Evolutionary conservation across 1,140 invertebrate species (phyloP).

Genomic region (Anagrus nilaparvatae): DNA sequence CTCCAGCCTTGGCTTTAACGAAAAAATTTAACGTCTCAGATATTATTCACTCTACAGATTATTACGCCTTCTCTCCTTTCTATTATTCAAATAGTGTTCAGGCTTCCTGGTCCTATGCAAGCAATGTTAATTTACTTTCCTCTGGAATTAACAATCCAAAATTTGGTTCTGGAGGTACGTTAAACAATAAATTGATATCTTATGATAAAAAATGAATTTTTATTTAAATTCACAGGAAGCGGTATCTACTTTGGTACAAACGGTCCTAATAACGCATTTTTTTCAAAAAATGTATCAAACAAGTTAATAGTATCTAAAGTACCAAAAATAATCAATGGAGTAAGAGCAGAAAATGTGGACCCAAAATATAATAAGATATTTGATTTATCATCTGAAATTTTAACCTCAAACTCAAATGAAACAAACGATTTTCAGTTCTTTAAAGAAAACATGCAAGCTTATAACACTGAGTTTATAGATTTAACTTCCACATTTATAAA

Average conservation of each 20-base stretch:
- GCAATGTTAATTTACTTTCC: slow-evolving; percentile 47
- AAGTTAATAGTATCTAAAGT: slow-evolving; percentile 26
- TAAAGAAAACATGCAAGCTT: slow-evolving; percentile 18
- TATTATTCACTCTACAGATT: slow-evolving; percentile 59
- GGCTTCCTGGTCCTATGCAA: slow-evolving; percentile 41
- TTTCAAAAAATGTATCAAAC: slow-evolving; percentile 10
- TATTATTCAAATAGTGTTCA: slow-evolving; percentile 52
- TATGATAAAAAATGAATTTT: no score
- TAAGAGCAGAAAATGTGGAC: slow-evolving; percentile 3
- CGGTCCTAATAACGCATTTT: no score
- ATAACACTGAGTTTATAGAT: slow-evolving; percentile 17
- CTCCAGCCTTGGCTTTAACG: slow-evolving; percentile 48
- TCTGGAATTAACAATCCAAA: slow-evolving; percentile 43
- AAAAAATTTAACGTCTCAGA: slow-evolving; percentile 48
- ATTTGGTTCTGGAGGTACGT: slow-evolving; percentile 35
- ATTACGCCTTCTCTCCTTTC: slow-evolving; percentile 63
- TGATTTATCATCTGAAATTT: slow-evolving; percentile 15
- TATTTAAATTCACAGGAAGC: slow-evolving; percentile 27
- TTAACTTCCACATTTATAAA: slow-evolving; percentile 10
- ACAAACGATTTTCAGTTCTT: background rate
- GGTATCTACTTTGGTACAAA: slow-evolving; percentile 41
- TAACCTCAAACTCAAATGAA: slow-evolving; percentile 9
- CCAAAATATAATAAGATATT: slow-evolving; percentile 5
- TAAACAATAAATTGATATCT: no score
- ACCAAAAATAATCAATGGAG: slow-evolving; percentile 21